Conservation (phyloP, 2,888 invertebrate genomes). For the Eretmocerus hayati region DNA sequence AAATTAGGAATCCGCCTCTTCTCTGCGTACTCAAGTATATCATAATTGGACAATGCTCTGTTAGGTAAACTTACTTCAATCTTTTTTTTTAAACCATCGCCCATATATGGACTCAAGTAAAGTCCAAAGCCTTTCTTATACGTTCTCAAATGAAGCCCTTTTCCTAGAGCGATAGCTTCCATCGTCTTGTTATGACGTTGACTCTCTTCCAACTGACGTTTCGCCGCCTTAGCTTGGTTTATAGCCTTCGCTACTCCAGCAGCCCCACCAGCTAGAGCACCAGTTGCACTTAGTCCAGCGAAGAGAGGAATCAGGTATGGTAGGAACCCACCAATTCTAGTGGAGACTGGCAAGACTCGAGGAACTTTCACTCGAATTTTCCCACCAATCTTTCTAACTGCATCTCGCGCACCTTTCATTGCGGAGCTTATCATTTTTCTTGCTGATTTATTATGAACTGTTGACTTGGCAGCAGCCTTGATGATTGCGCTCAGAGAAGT, state of each 20-base stretch:
- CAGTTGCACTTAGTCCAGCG: constrained; percentile 2
- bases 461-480: not conserved
- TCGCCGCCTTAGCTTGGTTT: constrained; percentile 19
- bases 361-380: not conserved
- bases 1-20: constrained; percentile 24
- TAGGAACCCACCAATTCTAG: not conserved
- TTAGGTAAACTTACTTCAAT: constrained; percentile 17
- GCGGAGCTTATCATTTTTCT: not conserved
- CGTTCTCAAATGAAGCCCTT: constrained; percentile 26
- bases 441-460: not conserved
- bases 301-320: constrained; percentile 12
- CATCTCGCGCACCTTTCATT: not conserved
- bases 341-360: constrained; percentile 1
- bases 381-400: not conserved
- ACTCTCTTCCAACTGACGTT: constrained; percentile 25
- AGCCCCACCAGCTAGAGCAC: constrained; percentile 6
- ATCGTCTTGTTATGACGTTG: constrained; percentile 28
- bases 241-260: not conserved
- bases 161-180: constrained; percentile 19
- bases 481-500: not conserved
- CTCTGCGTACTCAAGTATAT: constrained; percentile 11
- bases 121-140: constrained; percentile 10
- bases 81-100: not conserved
- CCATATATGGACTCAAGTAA: not conserved
- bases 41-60: constrained; percentile 25